These are phyloP conservation scores for Pelmatolapia mariae DNA, from an alignment of 2,113 vertebrate genomes.

Conservation along the genomic window DNA sequence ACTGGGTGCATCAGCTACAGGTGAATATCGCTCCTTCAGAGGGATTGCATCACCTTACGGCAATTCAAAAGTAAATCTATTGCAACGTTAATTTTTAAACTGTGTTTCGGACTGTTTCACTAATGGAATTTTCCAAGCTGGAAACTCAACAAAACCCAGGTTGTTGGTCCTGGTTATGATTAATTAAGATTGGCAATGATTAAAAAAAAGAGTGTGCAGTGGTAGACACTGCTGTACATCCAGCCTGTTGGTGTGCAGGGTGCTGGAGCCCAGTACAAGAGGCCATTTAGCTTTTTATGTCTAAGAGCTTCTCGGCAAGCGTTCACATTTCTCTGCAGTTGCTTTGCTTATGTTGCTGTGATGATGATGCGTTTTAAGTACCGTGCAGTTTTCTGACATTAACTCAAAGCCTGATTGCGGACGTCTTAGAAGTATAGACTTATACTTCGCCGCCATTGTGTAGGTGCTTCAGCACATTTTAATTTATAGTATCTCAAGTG, in stretches of 20 bases:
- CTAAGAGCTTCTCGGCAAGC: not conserved
- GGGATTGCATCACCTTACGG: not conserved
- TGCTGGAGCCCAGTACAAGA: not conserved
- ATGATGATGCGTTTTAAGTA: not conserved
- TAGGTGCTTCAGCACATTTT: not conserved
- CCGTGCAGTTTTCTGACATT: not conserved
- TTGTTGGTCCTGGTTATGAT: not conserved
- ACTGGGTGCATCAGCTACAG: not conserved
- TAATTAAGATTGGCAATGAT: not conserved
- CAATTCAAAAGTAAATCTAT: not conserved
- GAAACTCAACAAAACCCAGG: not conserved
- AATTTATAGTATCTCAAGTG: not conserved
- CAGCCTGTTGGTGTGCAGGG: not conserved
- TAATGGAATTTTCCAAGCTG: not conserved
- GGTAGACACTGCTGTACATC: not conserved
- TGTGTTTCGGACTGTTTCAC: not conserved
- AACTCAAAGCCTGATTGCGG: not conserved
- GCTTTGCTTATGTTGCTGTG: not conserved
- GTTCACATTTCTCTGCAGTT: not conserved
- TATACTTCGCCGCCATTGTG: not conserved
- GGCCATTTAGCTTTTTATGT: conserved; percentile 21
- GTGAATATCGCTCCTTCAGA: not conserved
- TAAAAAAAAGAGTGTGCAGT: not conserved
- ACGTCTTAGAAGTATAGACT: not conserved
- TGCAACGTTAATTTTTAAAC: not conserved